Evolutionary conservation across 2,888 invertebrate species (phyloP).

Genomic region (Harpalus rubripes): DNA sequence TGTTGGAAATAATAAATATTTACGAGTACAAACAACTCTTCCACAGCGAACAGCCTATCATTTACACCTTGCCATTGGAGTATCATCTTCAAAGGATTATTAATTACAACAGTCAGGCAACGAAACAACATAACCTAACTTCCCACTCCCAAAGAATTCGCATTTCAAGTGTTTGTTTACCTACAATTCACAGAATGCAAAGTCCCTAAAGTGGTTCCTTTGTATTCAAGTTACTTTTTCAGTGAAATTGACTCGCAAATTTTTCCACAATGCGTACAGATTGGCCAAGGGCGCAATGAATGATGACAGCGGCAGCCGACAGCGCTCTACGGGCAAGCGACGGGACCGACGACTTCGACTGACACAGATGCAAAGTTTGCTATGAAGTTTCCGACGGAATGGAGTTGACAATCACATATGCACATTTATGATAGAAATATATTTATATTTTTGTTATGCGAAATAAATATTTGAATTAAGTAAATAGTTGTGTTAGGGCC

Average conservation of each 20-base stretch:
- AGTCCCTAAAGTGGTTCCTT: constrained; percentile 47
- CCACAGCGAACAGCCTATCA: background rate
- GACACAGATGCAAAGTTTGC: background rate
- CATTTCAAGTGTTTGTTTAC: constrained; percentile 51
- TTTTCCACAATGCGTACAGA: constrained; percentile 50
- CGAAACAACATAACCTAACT: constrained; percentile 30
- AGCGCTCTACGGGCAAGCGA: background rate
- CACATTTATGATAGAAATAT: background rate
- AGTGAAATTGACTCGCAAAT: constrained; percentile 52
- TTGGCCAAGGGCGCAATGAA: constrained; percentile 39
- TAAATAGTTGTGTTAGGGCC: no score
- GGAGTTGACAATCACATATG: background rate
- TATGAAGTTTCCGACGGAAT: background rate
- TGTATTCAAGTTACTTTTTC: constrained; percentile 45
- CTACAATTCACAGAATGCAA: constrained; percentile 48
- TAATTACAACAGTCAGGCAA: constrained; percentile 24
- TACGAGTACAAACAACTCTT: constrained; percentile 16
- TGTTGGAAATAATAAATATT: background rate
- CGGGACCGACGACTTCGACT: background rate
- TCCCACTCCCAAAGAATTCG: constrained; percentile 14
- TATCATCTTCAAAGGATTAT: constrained; percentile 25
- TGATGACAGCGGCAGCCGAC: constrained; percentile 41
- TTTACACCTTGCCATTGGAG: constrained; percentile 1
- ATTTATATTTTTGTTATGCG: background rate
- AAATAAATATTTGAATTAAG: background rate